phyloP scores from a whole-genome alignment of 53 echinoderm and acorn worm species.

The Antedon mediterranea region DNA sequence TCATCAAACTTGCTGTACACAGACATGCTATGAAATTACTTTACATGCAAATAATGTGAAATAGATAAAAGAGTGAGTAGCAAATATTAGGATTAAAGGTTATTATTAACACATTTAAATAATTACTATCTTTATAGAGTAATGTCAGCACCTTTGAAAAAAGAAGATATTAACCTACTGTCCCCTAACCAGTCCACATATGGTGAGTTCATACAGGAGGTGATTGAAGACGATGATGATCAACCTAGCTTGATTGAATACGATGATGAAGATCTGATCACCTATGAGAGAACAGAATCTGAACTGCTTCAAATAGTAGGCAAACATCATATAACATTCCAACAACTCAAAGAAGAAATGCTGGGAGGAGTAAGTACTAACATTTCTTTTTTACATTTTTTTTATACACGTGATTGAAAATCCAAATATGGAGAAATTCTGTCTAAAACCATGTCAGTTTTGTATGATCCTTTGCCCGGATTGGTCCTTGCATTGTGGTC shows the following conservation, averaged over 20 bases:
- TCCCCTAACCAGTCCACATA: neutral
- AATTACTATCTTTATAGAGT: neutral
- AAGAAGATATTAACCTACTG: neutral
- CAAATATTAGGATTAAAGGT: too few relatives aligned
- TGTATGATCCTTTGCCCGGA: too few relatives aligned
- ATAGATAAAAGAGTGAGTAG: too few relatives aligned
- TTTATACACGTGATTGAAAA: too few relatives aligned
- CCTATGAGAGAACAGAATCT: constrained; percentile 59
- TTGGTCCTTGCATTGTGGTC: too few relatives aligned
- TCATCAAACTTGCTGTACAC: too few relatives aligned
- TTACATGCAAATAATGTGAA: too few relatives aligned
- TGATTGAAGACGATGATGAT: constrained; percentile 15
- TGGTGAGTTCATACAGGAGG: constrained; percentile 5
- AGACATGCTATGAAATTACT: too few relatives aligned
- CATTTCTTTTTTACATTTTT: too few relatives aligned
- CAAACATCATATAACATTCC: constrained; percentile 72
- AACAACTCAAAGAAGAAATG: constrained; percentile 81
- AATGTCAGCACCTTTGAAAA: neutral
- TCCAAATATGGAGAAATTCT: too few relatives aligned
- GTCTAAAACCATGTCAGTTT: too few relatives aligned
- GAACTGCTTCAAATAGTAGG: constrained; percentile 70
- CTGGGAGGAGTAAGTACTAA: constrained; percentile 66
- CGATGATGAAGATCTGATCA: constrained; percentile 31
- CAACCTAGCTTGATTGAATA: constrained; percentile 55
- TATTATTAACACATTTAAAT: too few relatives aligned